Base-by-base conservation (phyloP, 2,888 invertebrate species). In the Eupithecia pulchellata region DNA sequence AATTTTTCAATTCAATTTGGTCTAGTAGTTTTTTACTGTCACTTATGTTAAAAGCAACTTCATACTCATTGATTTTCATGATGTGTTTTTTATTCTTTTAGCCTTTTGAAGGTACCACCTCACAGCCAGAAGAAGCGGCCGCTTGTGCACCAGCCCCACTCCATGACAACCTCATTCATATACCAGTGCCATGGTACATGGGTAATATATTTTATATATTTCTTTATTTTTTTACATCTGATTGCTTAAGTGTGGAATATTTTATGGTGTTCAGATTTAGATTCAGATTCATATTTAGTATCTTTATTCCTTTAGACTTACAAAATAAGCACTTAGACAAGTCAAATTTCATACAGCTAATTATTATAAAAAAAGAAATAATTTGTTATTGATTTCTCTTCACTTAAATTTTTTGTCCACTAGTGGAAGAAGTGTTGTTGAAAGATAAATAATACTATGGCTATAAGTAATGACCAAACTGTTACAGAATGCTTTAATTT, bases 121-220 rank as follows among this genome's bases (percentile, higher is more conserved):
- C 73, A 0, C 76, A 76, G 6, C 71, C 73, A 9, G 71, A 68
- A 1, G 74, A 68, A 1, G 74, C 73, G 2, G 74, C 72, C 72
- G 36, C 68, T 0, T 60, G 70, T 60, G 20, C 58, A 11, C 36
- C 66, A 9, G 65, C 64, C 14, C 29, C 57, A 4, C 42, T 63
- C 8, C 68, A 61, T 0, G 71, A 74, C 4, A 67, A 73, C n/a
- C 66, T 70, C 39, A 69, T 76, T 25, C 66, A 73, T 55, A 64
- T 76, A 58, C 72, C 73, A 29, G 58, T 78, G 29, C 68, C 60
- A 3, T 71, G 64, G 47, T 69, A 75, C 0, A 69, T 75, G 8
- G 75, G 72, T 78, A 72, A 71, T 34, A 68, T 67, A 57, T 6
- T 29, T 57, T 13, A 4, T 60, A 14, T 76, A 76, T 27, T 27